Evolutionary conservation across 2,888 invertebrate genomes (phyloP).

Genomic region (Sympetrum striolatum): DNA sequence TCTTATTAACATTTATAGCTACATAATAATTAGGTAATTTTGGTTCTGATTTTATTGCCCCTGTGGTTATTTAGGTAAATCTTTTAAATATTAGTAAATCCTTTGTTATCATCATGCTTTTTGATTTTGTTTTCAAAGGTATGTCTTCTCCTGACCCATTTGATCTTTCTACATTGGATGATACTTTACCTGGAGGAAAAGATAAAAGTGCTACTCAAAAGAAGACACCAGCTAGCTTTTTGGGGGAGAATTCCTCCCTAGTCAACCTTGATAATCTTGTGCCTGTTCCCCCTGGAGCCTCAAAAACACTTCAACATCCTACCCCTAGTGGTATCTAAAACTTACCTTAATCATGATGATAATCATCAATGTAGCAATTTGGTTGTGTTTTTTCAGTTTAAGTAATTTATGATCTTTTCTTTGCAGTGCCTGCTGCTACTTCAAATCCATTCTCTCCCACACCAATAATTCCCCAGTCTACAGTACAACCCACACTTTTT

Average conservation of each 20-base stretch:
- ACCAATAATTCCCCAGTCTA: constrained; percentile 4
- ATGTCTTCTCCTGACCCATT: constrained; percentile 69
- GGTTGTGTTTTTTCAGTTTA: not conserved
- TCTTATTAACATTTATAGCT: too few species aligned
- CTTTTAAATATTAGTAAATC: too few species aligned
- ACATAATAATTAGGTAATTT: too few species aligned
- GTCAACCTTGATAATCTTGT: constrained; percentile 98
- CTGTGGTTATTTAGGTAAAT: too few species aligned
- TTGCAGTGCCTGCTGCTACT: constrained; percentile 11
- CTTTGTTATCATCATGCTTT: not conserved
- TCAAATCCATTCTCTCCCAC: constrained; percentile 37
- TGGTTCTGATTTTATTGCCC: too few species aligned
- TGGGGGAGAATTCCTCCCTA: constrained; percentile 95
- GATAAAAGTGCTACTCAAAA: constrained; percentile 47
- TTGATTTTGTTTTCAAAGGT: not conserved
- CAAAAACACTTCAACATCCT: constrained; percentile 10
- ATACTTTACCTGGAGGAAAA: constrained; percentile 58
- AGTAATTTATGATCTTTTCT: not conserved
- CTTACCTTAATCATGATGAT: not conserved
- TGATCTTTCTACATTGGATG: constrained; percentile 70
- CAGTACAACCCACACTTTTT: constrained; percentile 14
- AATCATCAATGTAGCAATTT: not conserved
- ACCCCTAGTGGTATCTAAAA: not conserved
- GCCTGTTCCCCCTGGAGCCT: constrained; percentile 55
- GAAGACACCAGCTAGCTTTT: constrained; percentile 94